Percentiles rank a stretch among this genome's conserved stretches.
phyloP scores from a whole-genome alignment of 2,797 vertebrate species.

The Dallia pectoralis region DNA sequence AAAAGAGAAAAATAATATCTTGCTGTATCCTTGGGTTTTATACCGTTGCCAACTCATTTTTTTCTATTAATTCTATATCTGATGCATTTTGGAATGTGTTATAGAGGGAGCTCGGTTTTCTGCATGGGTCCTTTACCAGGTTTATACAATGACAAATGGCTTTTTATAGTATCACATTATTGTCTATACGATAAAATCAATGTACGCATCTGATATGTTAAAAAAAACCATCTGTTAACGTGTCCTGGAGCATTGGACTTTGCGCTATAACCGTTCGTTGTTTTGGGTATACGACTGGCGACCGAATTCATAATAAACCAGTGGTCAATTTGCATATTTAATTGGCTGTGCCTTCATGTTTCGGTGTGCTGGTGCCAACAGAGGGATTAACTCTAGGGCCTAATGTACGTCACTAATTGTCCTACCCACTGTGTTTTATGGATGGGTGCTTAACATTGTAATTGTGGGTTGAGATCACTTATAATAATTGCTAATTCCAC shows the following conservation, averaged over 20 bases:
- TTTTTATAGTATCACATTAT: background rate
- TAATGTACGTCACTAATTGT: constrained; percentile 48
- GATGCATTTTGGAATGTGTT: background rate
- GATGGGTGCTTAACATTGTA: constrained; percentile 64
- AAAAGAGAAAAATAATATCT: background rate
- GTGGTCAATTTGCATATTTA: constrained; percentile 32
- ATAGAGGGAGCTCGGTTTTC: background rate
- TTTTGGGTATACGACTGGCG: constrained; percentile 25
- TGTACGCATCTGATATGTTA: background rate
- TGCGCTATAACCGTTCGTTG: background rate
- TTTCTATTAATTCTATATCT: background rate
- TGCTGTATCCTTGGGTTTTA: background rate
- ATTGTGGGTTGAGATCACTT: constrained; percentile 66
- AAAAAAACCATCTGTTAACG: background rate
- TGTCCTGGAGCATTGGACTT: background rate
- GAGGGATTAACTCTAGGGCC: constrained; percentile 38
- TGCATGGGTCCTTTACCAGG: background rate
- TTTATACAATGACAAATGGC: background rate
- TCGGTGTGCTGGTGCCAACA: constrained; percentile 14
- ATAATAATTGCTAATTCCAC: constrained; percentile 71
- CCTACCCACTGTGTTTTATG: constrained; percentile 53
- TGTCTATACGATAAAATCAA: background rate
- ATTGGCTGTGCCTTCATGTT: constrained; percentile 27
- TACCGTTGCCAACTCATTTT: background rate
- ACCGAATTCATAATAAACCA: constrained; percentile 32